Base-by-base conservation (phyloP, 1,140 invertebrate genomes). In the Drosophila chauvacae region DNA sequence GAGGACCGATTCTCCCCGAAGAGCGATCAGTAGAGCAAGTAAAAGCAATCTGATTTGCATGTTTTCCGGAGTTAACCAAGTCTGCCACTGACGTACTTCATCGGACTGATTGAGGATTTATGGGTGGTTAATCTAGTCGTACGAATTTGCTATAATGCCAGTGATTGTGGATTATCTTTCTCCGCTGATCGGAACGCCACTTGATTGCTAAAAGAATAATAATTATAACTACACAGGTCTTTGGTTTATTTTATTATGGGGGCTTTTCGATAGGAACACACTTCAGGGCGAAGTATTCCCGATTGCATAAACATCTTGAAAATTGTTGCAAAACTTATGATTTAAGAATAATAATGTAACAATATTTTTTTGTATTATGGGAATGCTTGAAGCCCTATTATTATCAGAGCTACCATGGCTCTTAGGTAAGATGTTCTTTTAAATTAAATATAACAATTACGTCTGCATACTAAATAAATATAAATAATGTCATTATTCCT, bases 101-200 rank as follows among this genome's bases (percentile, higher is more conserved):
- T 14, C 37, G 44, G 51, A 20, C 20, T 35, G 61, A 59, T 55
- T 42, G 48, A 4, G 62, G 73, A 58, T 76, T 77, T 77, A 68
- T 53, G 39, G 33, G 4, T 63, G 61, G 48, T 28, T 74, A 72
- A 74, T 73, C 57, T 51, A 53, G 47, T 65, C 61, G 73, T 59
- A 42, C 41, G 69, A 73, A 41, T 44, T 56, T 42, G 37, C 16
- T 20, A 50, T 73, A 59, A 73, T 76, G 33, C 41, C 30, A 30
- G 64, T 16, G 33, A 79, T 76, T 76, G 44, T 30, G 71, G 16
- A 26, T 20, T 60, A 77, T 77, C 74, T 26, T 20, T 35, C 11
- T 14, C 5, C 16, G 39, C 14, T 18, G 35, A 77, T 77, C 64
- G 23, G 35, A 78, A 78, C 76, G 76, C 74, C 74, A 78, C 57